Percentiles rank a stretch among this genome's conserved stretches.
phyloP scores from a whole-genome alignment of 2,888 invertebrate genomes.

The Fabriciana adippe region DNA sequence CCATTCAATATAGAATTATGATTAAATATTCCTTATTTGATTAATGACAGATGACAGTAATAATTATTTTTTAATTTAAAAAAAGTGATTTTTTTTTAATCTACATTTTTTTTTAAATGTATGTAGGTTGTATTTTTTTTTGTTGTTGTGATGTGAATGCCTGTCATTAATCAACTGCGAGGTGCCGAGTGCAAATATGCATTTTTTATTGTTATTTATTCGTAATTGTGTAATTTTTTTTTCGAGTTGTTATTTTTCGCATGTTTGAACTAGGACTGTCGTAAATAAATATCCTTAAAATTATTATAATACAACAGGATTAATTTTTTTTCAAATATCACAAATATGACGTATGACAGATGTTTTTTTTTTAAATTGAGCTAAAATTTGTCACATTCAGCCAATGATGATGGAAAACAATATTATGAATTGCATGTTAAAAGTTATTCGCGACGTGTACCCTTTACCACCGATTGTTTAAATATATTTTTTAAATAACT shows the following conservation, averaged over 20 bases:
- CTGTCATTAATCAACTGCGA: conserved; percentile 3
- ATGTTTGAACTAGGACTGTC: no score
- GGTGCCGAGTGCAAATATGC: conserved; percentile 3
- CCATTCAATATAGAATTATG: conserved; percentile 13
- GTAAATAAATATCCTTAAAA: no score
- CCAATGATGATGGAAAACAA: not conserved
- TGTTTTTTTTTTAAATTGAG: conserved; percentile 5
- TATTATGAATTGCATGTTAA: not conserved
- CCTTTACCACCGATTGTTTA: not conserved
- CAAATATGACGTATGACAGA: not conserved
- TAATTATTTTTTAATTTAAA: no score
- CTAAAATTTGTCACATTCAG: not conserved
- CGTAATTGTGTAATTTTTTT: conserved; percentile 1
- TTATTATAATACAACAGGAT: not conserved
- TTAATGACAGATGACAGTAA: not conserved
- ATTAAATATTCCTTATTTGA: conserved; percentile 3
- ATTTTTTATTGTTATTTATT: conserved; percentile 19
- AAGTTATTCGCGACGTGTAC: not conserved
- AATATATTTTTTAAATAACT: no score
- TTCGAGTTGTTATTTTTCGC: not conserved
- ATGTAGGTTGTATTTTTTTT: not conserved
- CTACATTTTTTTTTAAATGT: no score
- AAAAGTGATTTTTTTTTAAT: no score
- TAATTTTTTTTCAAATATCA: not conserved
- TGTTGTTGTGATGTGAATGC: not conserved